Percentiles rank a stretch among this genome's conserved stretches.
Evolutionary conservation across 2,797 vertebrate genomes (phyloP).

Genomic region (Setipinna tenuifilis): DNA sequence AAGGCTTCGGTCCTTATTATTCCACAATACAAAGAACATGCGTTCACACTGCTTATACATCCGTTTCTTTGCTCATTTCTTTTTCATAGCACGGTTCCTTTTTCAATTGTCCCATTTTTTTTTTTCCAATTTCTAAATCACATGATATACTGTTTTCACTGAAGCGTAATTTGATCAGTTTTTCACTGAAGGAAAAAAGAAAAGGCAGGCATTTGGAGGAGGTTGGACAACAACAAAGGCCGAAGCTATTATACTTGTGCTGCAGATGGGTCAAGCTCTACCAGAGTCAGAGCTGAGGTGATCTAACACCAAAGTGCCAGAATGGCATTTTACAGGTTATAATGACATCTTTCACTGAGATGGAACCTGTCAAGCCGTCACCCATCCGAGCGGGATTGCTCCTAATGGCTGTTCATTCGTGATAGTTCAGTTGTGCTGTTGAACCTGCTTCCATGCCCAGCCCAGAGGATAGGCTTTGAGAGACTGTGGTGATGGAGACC

Average conservation of each 20-base stretch:
- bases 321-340: slow-evolving; percentile 80
- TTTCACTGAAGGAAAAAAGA: background rate
- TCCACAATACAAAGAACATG: background rate
- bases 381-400: slow-evolving; percentile 74
- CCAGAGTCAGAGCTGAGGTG: slow-evolving; percentile 70
- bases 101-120: slow-evolving; percentile 17
- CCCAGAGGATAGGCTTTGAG: slow-evolving; percentile 64
- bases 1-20: too few relatives aligned
- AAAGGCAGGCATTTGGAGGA: slow-evolving; percentile 38
- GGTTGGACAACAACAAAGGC: slow-evolving; percentile 58
- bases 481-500: slow-evolving; percentile 50
- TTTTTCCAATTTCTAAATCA: slow-evolving; percentile 5
- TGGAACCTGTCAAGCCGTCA: slow-evolving; percentile 76
- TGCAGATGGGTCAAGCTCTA: slow-evolving; percentile 63
- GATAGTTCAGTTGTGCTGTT: slow-evolving; percentile 70
- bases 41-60: background rate
- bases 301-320: slow-evolving; percentile 78
- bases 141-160: background rate
- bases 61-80: background rate
- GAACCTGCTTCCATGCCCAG: slow-evolving; percentile 62
- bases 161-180: background rate
- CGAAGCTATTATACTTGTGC: slow-evolving; percentile 49
- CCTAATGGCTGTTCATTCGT: slow-evolving; percentile 76
- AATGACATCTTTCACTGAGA: slow-evolving; percentile 80
- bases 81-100: background rate